A percentile compares a stretch with the other conserved stretches of the same genome.
Evolutionary conservation across 2,888 invertebrate genomes (phyloP).

Genomic region (Tricholauxania praeusta): DNA sequence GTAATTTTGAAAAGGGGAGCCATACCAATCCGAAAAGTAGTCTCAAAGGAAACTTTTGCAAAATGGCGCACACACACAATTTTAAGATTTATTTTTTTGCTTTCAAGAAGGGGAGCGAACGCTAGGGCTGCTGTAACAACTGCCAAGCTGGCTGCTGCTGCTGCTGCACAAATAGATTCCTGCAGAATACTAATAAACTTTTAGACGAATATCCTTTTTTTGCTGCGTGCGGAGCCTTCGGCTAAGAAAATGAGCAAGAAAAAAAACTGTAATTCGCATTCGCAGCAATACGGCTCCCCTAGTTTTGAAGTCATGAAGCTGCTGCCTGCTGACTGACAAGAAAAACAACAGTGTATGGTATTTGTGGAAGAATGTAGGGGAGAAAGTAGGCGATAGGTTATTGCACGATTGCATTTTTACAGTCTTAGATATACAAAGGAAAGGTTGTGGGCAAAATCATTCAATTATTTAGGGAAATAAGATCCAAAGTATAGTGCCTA

Average conservation of each 20-base stretch:
- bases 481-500: too few relatives aligned
- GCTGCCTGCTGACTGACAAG: too few relatives aligned
- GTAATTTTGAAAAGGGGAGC: not conserved
- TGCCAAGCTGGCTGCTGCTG: not conserved
- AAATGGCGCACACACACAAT: conserved; percentile 24
- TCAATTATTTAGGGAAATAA: too few relatives aligned
- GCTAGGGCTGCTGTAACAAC: not conserved
- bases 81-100: conserved; percentile 29
- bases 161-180: conserved; percentile 47
- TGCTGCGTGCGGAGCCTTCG: conserved; percentile 27
- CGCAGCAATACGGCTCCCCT: too few relatives aligned
- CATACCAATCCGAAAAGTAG: not conserved
- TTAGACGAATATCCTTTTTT: conserved; percentile 44
- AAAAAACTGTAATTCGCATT: conserved; percentile 2
- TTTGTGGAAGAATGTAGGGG: too few relatives aligned
- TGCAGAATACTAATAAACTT: conserved; percentile 52
- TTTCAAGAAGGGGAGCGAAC: not conserved
- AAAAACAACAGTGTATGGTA: too few relatives aligned
- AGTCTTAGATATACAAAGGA: too few relatives aligned
- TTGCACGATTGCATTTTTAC: too few relatives aligned
- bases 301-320: too few relatives aligned
- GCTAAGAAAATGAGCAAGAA: conserved; percentile 5
- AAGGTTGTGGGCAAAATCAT: too few relatives aligned
- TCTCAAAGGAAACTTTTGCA: conserved; percentile 32
- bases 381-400: too few relatives aligned